Percentiles rank a stretch among this genome's conserved stretches.
Evolutionary conservation across 1,140 invertebrate genomes (phyloP).

Genomic region (Phocides pigmalion): DNA sequence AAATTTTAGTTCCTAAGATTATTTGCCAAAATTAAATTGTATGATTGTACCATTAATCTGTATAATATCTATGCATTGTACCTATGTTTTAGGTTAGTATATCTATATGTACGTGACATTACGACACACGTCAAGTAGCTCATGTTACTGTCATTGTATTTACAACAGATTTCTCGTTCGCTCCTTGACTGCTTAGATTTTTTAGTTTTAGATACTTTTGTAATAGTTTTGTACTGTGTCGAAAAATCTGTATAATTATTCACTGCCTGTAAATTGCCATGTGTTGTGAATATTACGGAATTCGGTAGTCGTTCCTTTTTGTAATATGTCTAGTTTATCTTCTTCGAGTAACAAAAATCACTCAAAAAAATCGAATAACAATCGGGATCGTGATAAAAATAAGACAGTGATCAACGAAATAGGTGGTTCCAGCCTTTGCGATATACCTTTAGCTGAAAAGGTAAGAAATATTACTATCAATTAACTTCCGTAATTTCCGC

Average conservation of each 20-base stretch:
- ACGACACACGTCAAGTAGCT: background rate
- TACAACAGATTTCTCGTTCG: slow-evolving; percentile 13
- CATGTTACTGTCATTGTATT: slow-evolving; percentile 13
- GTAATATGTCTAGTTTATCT: slow-evolving; percentile 67
- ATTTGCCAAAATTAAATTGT: no score
- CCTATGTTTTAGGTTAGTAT: no score
- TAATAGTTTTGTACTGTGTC: background rate
- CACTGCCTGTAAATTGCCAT: slow-evolving; percentile 20
- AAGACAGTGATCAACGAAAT: slow-evolving; percentile 75
- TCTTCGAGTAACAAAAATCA: slow-evolving; percentile 69
- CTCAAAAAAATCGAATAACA: slow-evolving; percentile 65
- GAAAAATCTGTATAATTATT: slow-evolving; percentile 13
- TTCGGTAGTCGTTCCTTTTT: slow-evolving; percentile 29
- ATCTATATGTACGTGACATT: no score
- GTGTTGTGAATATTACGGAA: slow-evolving; percentile 11
- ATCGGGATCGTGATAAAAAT: slow-evolving; percentile 74
- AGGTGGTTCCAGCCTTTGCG: slow-evolving; percentile 77
- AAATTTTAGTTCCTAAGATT: no score
- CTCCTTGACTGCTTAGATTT: slow-evolving; percentile 14
- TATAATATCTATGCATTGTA: no score
- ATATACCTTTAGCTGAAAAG: slow-evolving; percentile 80
- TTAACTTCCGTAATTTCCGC: background rate
- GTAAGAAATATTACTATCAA: slow-evolving; percentile 43
- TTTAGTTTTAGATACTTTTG: slow-evolving; percentile 13
- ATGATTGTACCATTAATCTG: no score